Base-by-base conservation (phyloP, 2,888 invertebrate genomes). In the Craniophora ligustri region DNA sequence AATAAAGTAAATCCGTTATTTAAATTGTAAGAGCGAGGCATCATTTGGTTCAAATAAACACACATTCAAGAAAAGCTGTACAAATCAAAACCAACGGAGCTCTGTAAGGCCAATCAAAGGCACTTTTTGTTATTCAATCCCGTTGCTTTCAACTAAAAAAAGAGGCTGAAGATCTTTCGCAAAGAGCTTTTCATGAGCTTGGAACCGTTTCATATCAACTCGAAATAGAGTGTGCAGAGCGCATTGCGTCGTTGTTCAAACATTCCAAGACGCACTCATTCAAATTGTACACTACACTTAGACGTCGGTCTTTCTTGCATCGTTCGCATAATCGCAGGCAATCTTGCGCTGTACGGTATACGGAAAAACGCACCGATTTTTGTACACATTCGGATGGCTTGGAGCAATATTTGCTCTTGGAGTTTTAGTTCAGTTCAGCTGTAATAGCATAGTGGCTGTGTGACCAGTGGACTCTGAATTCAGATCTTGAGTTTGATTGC, bases 201-300 rank as follows among this genome's bases (percentile, higher is more conserved):
- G 67, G 74, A 78, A 78, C 77, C 81, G 77, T 82, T 86, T 86
- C 86, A 85, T 88, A 89, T 88, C 86, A 85, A 83, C 78, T 77
- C 76, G 81, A 85, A 88, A 89, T 88, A 85, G 66, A 64, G 91
- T 88, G 86, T 89, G 88, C 89, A 87, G 84, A 79, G 56, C 75
- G 61, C 75, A 66, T 70, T 79, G 79, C 79, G 81, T 79, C 75
- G 78, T 78, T 79, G 75, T 61, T 84, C 82, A 89, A 91, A 91
- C 88, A 89, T 76, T 57, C 73, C 81, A 81, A 85, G 87, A 91
- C 91, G 89, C 90, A 91, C 88, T 89, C 90, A 86, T 89, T 83
- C 84, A 89, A 82, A 85, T 85, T 85, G 88, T 85, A 85, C 82
- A 85, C 87, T 85, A 67, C 78, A 82, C 79, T 87, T 82, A 73